phyloP scores from a whole-genome alignment of 2,888 invertebrate genomes.

The Protonemura montana region DNA sequence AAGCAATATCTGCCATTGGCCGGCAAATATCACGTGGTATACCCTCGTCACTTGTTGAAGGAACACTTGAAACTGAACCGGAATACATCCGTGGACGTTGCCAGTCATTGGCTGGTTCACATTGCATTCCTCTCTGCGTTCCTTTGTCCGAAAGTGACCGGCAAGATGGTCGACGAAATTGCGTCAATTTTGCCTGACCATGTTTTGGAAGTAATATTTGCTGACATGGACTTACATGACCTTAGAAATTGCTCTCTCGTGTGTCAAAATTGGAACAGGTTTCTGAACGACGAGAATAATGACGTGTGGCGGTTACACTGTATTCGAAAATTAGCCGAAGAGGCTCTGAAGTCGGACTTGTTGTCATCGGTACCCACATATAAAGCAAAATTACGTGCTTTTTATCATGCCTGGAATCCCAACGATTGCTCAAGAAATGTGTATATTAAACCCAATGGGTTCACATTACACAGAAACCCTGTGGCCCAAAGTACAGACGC shows the following conservation, averaged over 20 bases:
- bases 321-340: constrained; percentile 84
- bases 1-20: constrained; percentile 53
- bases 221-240: constrained; percentile 86
- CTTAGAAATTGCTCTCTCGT: constrained; percentile 88
- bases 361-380: constrained; percentile 87
- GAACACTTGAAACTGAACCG: constrained; percentile 47
- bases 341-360: constrained; percentile 88
- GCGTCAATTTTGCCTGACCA: constrained; percentile 76
- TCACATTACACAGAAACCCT: constrained; percentile 96
- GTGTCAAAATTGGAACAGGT: constrained; percentile 91
- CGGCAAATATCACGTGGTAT: constrained; percentile 49
- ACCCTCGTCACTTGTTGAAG: constrained; percentile 41
- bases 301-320: constrained; percentile 95
- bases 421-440: constrained; percentile 97
- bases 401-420: constrained; percentile 96
- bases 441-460: constrained; percentile 95
- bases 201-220: constrained; percentile 89
- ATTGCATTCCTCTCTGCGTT: constrained; percentile 45
- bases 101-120: constrained; percentile 44
- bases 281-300: constrained; percentile 91
- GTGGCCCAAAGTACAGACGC: constrained; percentile 99
- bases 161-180: constrained; percentile 68
- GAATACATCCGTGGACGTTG: constrained; percentile 35
- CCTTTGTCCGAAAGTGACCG: constrained; percentile 52
- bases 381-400: constrained; percentile 93